Conservation (phyloP, 2,888 invertebrate genomes). For the Hanleya hanleyi region DNA sequence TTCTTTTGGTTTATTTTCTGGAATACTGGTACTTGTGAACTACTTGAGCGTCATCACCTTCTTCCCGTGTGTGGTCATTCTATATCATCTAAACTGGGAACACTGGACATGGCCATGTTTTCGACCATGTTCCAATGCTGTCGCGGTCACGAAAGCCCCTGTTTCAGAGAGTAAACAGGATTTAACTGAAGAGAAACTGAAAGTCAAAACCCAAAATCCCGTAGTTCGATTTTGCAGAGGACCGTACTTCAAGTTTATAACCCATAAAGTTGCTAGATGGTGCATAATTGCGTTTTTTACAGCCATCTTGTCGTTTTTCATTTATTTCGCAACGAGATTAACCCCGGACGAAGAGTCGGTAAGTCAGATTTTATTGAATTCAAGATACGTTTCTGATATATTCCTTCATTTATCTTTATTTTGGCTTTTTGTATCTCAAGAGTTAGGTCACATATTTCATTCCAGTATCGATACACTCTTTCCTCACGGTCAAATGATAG, state of each 20-base stretch:
- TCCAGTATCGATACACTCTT: too few relatives aligned
- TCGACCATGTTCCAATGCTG: not conserved
- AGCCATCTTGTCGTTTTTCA: constrained; percentile 44
- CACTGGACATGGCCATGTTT: constrained; percentile 40
- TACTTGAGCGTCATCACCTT: constrained; percentile 67
- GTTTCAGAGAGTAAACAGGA: not conserved
- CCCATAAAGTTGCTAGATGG: constrained; percentile 49
- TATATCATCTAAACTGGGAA: constrained; percentile 49
- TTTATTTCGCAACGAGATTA: constrained; percentile 49
- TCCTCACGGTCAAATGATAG: not conserved
- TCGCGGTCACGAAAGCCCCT: not conserved
- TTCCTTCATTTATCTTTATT: too few relatives aligned
- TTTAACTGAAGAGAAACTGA: not conserved
- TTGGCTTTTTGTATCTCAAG: too few relatives aligned
- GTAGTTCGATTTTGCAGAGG: constrained; percentile 52
- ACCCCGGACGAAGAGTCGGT: constrained; percentile 64
- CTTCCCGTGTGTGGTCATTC: constrained; percentile 49
- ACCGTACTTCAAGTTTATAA: constrained; percentile 53
- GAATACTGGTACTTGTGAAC: constrained; percentile 62
- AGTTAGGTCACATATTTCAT: too few relatives aligned
- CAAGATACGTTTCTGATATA: too few relatives aligned
- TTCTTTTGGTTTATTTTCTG: constrained; percentile 65
- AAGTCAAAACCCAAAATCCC: constrained; percentile 23
- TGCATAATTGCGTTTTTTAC: constrained; percentile 42
- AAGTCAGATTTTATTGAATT: too few relatives aligned